Evolutionary conservation across 2,113 vertebrate genomes (phyloP).

Genomic region (Peromyscus californicus): DNA sequence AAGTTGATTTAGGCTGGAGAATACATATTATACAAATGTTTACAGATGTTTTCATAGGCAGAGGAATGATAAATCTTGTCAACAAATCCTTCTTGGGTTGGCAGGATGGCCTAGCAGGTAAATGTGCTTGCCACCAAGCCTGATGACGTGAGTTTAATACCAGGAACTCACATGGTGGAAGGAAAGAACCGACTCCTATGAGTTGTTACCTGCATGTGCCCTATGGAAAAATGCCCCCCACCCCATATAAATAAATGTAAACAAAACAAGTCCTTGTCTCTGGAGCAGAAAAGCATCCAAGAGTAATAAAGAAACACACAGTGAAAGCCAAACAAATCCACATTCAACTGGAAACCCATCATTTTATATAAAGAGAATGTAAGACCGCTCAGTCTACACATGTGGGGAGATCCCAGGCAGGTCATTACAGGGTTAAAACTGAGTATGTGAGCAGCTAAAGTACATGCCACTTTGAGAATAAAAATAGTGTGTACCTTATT

Average conservation of each 20-base stretch:
- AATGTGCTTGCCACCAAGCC: not conserved
- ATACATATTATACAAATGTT: slow-evolving; percentile 1
- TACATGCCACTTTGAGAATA: slow-evolving; percentile 88
- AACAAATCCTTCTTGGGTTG: not conserved
- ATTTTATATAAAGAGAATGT: not conserved
- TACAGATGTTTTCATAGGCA: not conserved
- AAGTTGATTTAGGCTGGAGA: slow-evolving; percentile 61
- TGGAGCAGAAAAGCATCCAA: slow-evolving; percentile 45
- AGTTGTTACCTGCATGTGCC: not conserved
- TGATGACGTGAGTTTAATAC: not conserved
- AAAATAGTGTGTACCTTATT: slow-evolving; percentile 93
- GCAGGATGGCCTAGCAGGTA: not conserved
- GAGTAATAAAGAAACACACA: not conserved
- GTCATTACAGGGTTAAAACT: slow-evolving; percentile 85
- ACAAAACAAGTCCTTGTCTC: not conserved
- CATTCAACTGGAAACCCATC: not conserved
- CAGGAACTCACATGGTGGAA: not conserved
- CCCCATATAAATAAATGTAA: not conserved
- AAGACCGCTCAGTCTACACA: not conserved
- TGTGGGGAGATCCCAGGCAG: slow-evolving; percentile 56
- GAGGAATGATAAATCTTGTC: not conserved
- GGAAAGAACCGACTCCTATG: not conserved
- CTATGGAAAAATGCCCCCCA: too few relatives aligned
- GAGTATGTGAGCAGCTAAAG: slow-evolving; percentile 85
- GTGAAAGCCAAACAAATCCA: not conserved